Conservation (phyloP, 2,888 invertebrate species). For the Stenodema calcarata region DNA sequence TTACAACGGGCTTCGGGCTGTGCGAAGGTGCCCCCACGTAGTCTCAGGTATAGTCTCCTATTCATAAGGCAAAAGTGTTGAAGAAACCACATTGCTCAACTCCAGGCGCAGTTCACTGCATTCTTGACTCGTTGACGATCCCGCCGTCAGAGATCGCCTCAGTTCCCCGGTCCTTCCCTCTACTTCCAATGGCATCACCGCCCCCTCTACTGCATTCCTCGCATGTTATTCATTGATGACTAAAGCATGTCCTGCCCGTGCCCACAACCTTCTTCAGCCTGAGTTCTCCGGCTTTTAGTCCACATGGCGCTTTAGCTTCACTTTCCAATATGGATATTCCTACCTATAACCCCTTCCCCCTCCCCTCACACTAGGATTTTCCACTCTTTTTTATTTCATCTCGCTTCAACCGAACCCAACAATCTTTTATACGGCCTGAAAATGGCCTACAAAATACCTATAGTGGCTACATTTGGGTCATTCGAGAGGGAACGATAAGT, state of each 20-base stretch:
- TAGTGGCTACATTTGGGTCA: no score
- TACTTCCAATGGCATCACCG: neutral
- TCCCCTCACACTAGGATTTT: neutral
- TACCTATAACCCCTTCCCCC: no score
- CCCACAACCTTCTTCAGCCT: neutral
- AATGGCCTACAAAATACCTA: no score
- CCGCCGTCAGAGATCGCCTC: neutral
- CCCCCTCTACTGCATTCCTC: slow-evolving; percentile 13
- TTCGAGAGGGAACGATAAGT: no score
- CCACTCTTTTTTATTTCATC: no score
- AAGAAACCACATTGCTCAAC: slow-evolving; percentile 24
- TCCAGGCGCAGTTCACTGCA: slow-evolving; percentile 19
- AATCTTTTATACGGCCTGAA: no score
- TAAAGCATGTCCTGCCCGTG: slow-evolving; percentile 10
- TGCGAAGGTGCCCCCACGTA: neutral
- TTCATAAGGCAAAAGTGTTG: neutral
- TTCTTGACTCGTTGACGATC: neutral
- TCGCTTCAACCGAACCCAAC: no score
- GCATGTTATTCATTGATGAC: slow-evolving; percentile 30
- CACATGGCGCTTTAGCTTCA: neutral
- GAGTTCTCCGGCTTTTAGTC: neutral
- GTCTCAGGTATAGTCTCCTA: slow-evolving; percentile 2
- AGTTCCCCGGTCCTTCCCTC: neutral
- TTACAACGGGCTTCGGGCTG: neutral
- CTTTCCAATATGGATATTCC: neutral